Base-by-base conservation (phyloP, 2,797 vertebrate genomes). In the Tragelaphus oryx region DNA sequence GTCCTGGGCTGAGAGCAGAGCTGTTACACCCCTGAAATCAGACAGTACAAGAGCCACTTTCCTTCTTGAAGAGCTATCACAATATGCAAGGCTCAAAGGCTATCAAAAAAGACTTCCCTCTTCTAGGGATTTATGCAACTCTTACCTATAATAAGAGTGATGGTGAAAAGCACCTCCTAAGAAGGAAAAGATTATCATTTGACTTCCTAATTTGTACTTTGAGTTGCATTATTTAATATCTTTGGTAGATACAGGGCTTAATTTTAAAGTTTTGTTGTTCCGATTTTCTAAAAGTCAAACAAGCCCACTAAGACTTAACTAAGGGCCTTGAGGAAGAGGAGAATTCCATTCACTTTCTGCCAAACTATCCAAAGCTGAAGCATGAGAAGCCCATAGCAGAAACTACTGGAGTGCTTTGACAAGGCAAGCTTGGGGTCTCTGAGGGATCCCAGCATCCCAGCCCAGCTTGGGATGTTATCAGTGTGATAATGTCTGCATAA, bases 251-350 rank as follows among this genome's bases (percentile, higher is more conserved):
- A 33, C 5, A 8, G 5, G 28, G 55, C 75, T 94, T 76, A 68
- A 82, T 82, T 62, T 85, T 57, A 91, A 91, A 91, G 33, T 26
- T 83, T 50, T 75, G 37, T 44, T 92, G n/a, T 59, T 87, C 41
- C 2, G 8, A 59, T 14, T n/a, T 85, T 50, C 75, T 74, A 37
- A 80, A 86, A 94, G 65, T 48, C n/a, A 86, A 75, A 91, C 12
- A 81, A 37, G 91, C 4, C 16, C 60, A 86, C 18, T 12, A 65
- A 79, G 48, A 79, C 44, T 91, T 41, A 83, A 6, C 24, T 48
- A 41, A 20, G 14, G 44, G 44, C 48, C 74, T 87, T 33, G 44
- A 22, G 52, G 75, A 82, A 91, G 82, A 57, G 14, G 37, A 13
- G 6, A 30, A 87, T 59, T 12, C 82, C 76, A 86, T 26, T 59